Evolutionary conservation across 2,797 vertebrate species (phyloP).

Genomic region (Sorex maritimensis): DNA sequence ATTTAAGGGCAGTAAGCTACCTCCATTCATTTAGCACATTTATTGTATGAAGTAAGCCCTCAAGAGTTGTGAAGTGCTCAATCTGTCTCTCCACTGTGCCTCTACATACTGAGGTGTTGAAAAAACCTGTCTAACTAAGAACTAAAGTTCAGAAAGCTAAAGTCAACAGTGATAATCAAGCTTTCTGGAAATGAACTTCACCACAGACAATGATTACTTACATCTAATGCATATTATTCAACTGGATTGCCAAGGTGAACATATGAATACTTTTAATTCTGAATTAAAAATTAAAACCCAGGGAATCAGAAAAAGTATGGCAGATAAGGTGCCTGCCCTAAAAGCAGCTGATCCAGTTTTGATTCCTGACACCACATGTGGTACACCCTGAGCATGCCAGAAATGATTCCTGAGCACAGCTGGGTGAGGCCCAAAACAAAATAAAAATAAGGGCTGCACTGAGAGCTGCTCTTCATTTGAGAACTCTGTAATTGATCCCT

Average conservation of each 20-base stretch:
- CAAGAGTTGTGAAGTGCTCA: not conserved
- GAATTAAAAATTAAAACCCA: constrained; percentile 34
- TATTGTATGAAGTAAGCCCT: not conserved
- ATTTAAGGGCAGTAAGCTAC: constrained; percentile 5
- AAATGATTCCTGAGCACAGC: no score
- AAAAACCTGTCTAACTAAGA: not conserved
- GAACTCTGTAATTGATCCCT: no score
- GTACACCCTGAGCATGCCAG: no score
- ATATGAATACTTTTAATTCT: constrained; percentile 22
- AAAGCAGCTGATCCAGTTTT: no score
- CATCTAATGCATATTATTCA: not conserved
- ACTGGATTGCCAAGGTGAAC: constrained; percentile 2
- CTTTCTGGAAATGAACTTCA: constrained; percentile 35
- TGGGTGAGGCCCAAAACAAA: no score
- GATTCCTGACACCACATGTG: no score
- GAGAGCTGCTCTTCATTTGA: no score
- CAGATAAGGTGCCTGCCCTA: no score
- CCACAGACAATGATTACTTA: not conserved
- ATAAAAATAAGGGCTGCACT: no score
- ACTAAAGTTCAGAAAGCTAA: constrained; percentile 53
- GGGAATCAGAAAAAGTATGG: not conserved
- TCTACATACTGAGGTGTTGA: not conserved
- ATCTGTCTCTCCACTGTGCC: not conserved
- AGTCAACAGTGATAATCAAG: not conserved
- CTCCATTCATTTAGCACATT: constrained; percentile 11